A percentile compares a stretch with the other conserved stretches of the same genome.
These are phyloP conservation scores for Habroteleia sp. DNA, from an alignment of 2,888 invertebrate species.

Conservation along the genomic window DNA sequence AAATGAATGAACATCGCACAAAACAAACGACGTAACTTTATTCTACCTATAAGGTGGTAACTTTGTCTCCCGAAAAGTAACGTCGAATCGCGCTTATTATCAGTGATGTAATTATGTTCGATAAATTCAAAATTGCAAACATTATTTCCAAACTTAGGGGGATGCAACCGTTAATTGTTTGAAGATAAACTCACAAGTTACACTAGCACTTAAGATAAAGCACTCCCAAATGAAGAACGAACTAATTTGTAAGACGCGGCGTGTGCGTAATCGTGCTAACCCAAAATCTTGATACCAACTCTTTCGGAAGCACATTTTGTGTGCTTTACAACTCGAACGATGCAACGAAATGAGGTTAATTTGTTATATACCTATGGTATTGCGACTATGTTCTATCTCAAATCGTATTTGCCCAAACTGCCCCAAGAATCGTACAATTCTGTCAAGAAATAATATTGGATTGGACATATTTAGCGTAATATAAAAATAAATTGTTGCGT, in stretches of 20 bases:
- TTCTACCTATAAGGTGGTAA: slow-evolving; percentile 47
- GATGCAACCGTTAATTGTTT: slow-evolving; percentile 42
- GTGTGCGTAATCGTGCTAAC: not conserved
- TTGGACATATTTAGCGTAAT: slow-evolving; percentile 1
- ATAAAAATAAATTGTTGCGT: not conserved
- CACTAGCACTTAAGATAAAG: slow-evolving; percentile 29
- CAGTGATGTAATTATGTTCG: slow-evolving; percentile 38
- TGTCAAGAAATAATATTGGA: slow-evolving; percentile 12
- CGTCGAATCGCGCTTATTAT: slow-evolving; percentile 46
- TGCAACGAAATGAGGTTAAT: not conserved
- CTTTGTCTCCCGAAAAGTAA: slow-evolving; percentile 48
- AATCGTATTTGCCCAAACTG: slow-evolving; percentile 2
- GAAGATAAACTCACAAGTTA: slow-evolving; percentile 23
- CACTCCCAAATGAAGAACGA: slow-evolving; percentile 19
- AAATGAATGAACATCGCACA: slow-evolving; percentile 43
- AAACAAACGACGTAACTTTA: slow-evolving; percentile 34
- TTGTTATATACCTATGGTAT: slow-evolving; percentile 2
- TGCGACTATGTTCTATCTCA: slow-evolving; percentile 19
- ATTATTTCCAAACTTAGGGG: slow-evolving; percentile 34
- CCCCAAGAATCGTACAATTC: slow-evolving; percentile 4
- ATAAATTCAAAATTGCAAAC: slow-evolving; percentile 58
- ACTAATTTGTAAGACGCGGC: slow-evolving; percentile 7
- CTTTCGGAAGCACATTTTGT: not conserved
- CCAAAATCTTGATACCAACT: slow-evolving; percentile 10
- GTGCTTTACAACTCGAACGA: not conserved